A percentile compares a stretch with the other conserved stretches of the same genome.
These are phyloP conservation scores for Zeugodacus cucurbitae DNA, from an alignment of 1,140 invertebrate genomes.

Conservation along the genomic window DNA sequence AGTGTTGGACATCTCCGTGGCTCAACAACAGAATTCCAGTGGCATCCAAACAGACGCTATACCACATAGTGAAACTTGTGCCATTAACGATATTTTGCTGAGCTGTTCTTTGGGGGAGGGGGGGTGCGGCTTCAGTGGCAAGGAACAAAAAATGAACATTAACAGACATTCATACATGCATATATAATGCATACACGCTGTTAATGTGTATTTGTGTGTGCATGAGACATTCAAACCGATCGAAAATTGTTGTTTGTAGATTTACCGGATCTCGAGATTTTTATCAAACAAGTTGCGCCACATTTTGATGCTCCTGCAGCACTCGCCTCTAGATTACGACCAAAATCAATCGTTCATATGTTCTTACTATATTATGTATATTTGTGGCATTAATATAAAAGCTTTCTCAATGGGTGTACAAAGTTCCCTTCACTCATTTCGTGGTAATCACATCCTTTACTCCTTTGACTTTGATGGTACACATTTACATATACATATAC, in stretches of 20 bases:
- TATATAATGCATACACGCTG: background rate
- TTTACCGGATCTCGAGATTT: background rate
- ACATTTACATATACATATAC: background rate
- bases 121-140: no score
- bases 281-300: background rate
- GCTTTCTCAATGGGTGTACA: no score
- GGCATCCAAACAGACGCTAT: background rate
- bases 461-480: no score
- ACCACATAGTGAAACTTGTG: background rate
- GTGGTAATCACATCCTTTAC: no score
- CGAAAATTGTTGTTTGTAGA: background rate
- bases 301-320: background rate
- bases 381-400: no score
- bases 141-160: background rate
- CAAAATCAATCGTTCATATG: no score
- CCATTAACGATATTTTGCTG: background rate
- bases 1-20: background rate
- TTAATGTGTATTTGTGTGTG: no score
- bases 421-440: no score
- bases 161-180: background rate
- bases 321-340: no score
- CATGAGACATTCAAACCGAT: background rate
- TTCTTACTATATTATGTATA: no score
- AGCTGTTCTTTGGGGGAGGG: background rate
- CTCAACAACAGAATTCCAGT: background rate